phyloP scores from a whole-genome alignment of 2,888 invertebrate genomes.

The Phytoseiulus persimilis region DNA sequence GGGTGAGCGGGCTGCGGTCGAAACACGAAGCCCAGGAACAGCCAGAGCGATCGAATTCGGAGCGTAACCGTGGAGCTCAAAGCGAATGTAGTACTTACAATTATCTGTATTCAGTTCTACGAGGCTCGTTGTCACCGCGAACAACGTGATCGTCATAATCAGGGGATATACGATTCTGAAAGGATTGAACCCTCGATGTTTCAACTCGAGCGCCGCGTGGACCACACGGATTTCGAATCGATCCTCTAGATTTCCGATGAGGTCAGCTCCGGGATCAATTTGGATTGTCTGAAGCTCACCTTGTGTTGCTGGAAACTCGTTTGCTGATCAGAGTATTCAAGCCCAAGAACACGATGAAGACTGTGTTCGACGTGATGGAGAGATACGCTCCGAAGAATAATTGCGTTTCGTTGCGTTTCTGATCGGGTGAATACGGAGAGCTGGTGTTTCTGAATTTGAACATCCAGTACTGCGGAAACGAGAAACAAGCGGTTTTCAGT shows the following conservation, averaged over 20 bases:
- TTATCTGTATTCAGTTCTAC: background rate
- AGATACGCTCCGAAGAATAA: slow-evolving; percentile 10
- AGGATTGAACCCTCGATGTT: background rate
- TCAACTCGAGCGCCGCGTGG: too few species aligned
- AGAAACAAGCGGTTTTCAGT: too few species aligned
- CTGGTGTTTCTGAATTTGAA: slow-evolving; percentile 17
- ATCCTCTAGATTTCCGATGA: background rate
- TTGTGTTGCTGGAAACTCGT: slow-evolving; percentile 13
- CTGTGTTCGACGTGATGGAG: slow-evolving; percentile 8
- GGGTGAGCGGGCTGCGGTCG: too few species aligned
- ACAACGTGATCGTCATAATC: background rate
- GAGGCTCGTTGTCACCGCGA: background rate
- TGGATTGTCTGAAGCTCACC: background rate
- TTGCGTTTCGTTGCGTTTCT: slow-evolving; percentile 13
- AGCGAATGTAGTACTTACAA: too few species aligned
- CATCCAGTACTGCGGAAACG: slow-evolving; percentile 20
- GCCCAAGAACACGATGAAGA: background rate
- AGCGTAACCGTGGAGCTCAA: too few species aligned
- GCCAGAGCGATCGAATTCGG: too few species aligned
- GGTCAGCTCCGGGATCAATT: background rate
- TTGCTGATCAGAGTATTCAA: slow-evolving; percentile 27
- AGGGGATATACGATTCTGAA: slow-evolving; percentile 28
- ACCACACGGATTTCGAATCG: background rate
- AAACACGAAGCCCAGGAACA: too few species aligned
- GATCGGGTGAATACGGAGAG: background rate